Conservation (phyloP, 1,140 invertebrate species). For the Galleria mellonella region DNA sequence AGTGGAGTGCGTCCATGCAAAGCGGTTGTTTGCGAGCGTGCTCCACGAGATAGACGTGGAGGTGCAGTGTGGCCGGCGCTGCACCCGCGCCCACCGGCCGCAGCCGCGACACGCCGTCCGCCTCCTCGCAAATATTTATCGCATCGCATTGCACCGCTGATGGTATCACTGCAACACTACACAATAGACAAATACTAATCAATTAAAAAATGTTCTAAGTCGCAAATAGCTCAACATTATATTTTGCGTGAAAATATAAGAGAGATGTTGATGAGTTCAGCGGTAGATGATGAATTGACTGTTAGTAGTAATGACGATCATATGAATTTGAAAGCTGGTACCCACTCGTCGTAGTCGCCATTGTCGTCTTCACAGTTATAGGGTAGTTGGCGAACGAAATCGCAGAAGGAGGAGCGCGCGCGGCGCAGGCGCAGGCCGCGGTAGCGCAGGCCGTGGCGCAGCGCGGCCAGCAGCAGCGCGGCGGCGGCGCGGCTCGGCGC, state of each 20-base stretch:
- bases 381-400: neutral
- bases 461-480: constrained; percentile 1
- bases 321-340: neutral
- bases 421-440: neutral
- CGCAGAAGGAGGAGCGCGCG: neutral
- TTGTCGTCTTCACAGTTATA: neutral
- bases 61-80: neutral
- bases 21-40: neutral
- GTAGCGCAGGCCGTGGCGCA: neutral
- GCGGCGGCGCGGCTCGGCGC: neutral
- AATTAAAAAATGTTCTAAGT: neutral
- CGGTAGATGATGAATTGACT: too few species aligned
- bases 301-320: too few species aligned
- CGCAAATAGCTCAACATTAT: neutral
- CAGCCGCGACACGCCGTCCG: neutral
- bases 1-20: neutral
- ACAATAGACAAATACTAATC: neutral
- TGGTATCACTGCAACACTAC: neutral
- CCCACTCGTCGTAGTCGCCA: constrained; percentile 1
- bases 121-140: neutral
- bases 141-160: neutral
- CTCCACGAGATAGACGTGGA: neutral
- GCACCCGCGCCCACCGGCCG: neutral
- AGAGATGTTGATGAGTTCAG: too few species aligned
- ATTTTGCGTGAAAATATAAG: neutral